Percentiles rank a stretch among this genome's conserved stretches.
phyloP scores from a whole-genome alignment of 2,888 invertebrate genomes.

The Hypena proboscidalis region DNA sequence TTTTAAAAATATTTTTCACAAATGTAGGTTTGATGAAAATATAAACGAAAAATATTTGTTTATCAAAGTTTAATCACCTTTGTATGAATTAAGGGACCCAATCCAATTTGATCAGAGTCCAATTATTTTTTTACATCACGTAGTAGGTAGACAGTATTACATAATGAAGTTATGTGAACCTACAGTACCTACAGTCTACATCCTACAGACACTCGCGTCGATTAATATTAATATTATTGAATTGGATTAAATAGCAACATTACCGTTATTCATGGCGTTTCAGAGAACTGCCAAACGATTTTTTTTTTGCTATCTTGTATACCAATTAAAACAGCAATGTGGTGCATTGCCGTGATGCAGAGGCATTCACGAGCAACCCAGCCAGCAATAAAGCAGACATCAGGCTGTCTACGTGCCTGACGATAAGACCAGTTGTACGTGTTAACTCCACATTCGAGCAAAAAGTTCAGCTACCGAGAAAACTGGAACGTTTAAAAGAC shows the following conservation, averaged over 20 bases:
- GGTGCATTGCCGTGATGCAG: constrained; percentile 59
- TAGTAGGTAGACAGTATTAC: constrained; percentile 23
- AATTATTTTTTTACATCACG: constrained; percentile 35
- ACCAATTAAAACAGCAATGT: constrained; percentile 55
- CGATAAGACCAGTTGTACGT: constrained; percentile 65
- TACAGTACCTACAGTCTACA: too few species aligned
- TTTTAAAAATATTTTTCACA: constrained; percentile 13
- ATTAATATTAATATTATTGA: constrained; percentile 9
- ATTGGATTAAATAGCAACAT: too few species aligned
- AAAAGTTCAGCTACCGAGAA: constrained; percentile 52
- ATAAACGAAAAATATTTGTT: constrained; percentile 24
- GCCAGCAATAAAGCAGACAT: constrained; percentile 75
- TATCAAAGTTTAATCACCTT: constrained; percentile 28
- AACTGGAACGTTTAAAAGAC: constrained; percentile 56
- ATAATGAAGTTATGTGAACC: constrained; percentile 12
- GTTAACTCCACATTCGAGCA: constrained; percentile 58
- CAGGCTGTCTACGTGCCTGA: constrained; percentile 68
- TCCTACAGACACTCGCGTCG: background rate
- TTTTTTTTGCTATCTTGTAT: constrained; percentile 46
- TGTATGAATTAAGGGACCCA: constrained; percentile 25
- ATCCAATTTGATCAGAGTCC: constrained; percentile 36
- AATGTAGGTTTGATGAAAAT: constrained; percentile 1
- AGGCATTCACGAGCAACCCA: constrained; percentile 51
- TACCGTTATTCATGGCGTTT: too few species aligned
- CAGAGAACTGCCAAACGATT: too few species aligned